A percentile compares a stretch with the other conserved stretches of the same genome.
phyloP scores from a whole-genome alignment of 2,888 invertebrate genomes.

The Oligia latruncula region DNA sequence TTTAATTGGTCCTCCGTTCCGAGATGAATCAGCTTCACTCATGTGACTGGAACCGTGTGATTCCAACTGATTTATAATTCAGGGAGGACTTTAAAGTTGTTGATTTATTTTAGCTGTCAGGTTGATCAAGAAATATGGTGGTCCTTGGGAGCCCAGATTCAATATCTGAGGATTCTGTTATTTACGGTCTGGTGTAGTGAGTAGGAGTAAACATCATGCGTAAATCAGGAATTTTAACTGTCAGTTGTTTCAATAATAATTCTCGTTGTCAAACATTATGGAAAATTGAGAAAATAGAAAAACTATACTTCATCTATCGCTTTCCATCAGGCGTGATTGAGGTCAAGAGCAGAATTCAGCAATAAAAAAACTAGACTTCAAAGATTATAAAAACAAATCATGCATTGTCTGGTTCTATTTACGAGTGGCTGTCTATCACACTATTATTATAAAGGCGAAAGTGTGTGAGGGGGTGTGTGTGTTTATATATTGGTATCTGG shows the following conservation, averaged over 20 bases:
- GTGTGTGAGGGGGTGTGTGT: no score
- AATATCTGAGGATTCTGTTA: constrained; percentile 20
- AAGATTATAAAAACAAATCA: background rate
- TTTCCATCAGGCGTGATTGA: no score
- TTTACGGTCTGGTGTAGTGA: background rate
- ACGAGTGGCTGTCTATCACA: no score
- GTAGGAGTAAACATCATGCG: background rate
- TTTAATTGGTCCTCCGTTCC: constrained; percentile 49
- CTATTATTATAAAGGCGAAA: no score
- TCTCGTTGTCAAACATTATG: background rate
- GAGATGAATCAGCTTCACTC: constrained; percentile 53
- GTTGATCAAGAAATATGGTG: constrained; percentile 15
- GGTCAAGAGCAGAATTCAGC: no score
- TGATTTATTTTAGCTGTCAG: constrained; percentile 46
- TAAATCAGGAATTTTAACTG: background rate
- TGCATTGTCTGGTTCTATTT: background rate
- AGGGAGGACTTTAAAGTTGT: constrained; percentile 30
- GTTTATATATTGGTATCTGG: no score
- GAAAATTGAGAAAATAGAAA: background rate
- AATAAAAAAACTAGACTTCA: background rate
- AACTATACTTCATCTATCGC: background rate
- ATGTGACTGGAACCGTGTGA: constrained; percentile 26
- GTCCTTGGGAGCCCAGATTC: constrained; percentile 33
- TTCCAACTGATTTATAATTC: constrained; percentile 33
- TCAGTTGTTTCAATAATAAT: constrained; percentile 2